phyloP scores from a whole-genome alignment of 2,113 vertebrate species.

The Empidonax traillii region DNA sequence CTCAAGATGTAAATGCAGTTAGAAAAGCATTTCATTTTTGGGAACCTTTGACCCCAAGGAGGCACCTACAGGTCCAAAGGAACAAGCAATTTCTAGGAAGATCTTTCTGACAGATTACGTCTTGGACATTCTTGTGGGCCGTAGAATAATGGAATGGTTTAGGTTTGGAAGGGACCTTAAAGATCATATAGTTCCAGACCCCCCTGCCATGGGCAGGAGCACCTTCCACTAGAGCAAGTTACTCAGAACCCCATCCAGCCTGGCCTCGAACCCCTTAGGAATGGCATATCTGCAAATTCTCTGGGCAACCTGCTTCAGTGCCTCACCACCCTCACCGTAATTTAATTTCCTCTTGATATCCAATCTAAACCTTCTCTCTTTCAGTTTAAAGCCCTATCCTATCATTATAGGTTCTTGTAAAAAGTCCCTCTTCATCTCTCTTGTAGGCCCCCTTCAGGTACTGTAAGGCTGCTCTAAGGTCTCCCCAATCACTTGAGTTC shows the following conservation, averaged over 20 bases:
- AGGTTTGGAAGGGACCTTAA: background rate
- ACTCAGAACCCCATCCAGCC: background rate
- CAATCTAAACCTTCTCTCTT: background rate
- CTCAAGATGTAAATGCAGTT: background rate
- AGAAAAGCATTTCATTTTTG: background rate
- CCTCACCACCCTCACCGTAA: background rate
- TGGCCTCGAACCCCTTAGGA: background rate
- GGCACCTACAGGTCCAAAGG: background rate
- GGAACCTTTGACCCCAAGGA: background rate
- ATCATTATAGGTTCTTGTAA: background rate
- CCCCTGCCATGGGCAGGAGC: background rate
- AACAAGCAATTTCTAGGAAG: background rate
- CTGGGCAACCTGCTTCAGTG: background rate
- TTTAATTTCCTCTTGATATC: background rate
- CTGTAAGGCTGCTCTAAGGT: background rate
- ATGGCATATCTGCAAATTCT: background rate
- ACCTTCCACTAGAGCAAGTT: background rate
- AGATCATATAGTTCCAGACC: background rate
- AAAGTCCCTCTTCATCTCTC: background rate
- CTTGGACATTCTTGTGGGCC: background rate
- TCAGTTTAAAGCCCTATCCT: background rate
- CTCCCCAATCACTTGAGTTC: background rate
- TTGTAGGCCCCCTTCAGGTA: background rate
- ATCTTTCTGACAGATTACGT: background rate
- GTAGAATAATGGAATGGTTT: background rate